These are phyloP conservation scores for Acanthurus lineatus DNA, from an alignment of 2,797 vertebrate species.

Conservation along the genomic window DNA sequence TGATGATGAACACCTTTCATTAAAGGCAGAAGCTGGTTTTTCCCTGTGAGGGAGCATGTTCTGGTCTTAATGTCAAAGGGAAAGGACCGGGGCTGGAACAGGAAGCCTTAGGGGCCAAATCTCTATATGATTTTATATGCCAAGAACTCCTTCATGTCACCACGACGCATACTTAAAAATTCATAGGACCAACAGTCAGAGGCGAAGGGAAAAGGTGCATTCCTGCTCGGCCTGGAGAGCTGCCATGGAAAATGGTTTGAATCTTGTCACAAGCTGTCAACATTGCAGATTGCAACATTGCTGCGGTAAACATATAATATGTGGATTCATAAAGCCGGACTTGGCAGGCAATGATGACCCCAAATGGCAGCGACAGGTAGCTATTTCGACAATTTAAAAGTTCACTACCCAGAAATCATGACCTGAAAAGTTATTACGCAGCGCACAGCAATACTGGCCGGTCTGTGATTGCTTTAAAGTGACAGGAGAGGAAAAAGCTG, in stretches of 20 bases:
- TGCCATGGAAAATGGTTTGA: conserved; percentile 23
- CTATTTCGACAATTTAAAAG: conserved; percentile 32
- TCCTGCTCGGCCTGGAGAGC: conserved; percentile 14
- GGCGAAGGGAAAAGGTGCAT: conserved; percentile 6
- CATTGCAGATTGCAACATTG: conserved; percentile 20
- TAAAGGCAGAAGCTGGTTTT: conserved; percentile 70
- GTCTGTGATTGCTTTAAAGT: conserved; percentile 20
- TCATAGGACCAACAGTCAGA: conserved; percentile 24
- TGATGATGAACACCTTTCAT: conserved; percentile 86
- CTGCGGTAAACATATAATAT: conserved; percentile 42
- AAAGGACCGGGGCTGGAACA: conserved; percentile 26
- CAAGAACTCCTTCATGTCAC: conserved; percentile 44
- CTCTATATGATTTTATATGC: conserved; percentile 45
- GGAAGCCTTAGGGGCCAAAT: conserved; percentile 39
- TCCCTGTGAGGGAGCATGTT: conserved; percentile 52
- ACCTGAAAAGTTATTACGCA: conserved; percentile 32
- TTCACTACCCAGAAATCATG: conserved; percentile 23
- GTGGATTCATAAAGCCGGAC: conserved; percentile 29
- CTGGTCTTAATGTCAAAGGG: conserved; percentile 64
- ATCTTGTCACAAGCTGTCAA: conserved; percentile 44
- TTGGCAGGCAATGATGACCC: background rate
- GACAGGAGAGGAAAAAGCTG: conserved; percentile 1
- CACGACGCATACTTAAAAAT: conserved; percentile 46
- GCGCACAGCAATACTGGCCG: conserved; percentile 2
- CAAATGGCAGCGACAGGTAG: conserved; percentile 31